Evolutionary conservation across 2,888 invertebrate species (phyloP), one percentile per base, ranked within the genome.

Genomic region (Julus scandinavius): DNA sequence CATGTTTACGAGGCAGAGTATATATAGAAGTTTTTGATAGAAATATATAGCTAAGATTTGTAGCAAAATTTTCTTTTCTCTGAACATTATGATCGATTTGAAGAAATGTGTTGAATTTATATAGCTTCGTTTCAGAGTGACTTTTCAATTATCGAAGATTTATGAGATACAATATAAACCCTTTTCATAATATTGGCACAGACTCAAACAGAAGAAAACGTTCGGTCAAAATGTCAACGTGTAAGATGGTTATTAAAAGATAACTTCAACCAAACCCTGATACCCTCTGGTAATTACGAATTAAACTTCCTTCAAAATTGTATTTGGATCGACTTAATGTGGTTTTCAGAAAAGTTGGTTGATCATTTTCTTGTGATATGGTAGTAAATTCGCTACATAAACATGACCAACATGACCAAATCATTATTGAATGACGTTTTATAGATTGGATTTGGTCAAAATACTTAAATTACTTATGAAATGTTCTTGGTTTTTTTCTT

Each of bases 191-290:
- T n/a, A n/a, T n/a, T 54, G 54, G 58, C 58, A n/a, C 58, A 63
- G 17, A n/a, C 6, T 63, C n/a, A 63, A n/a, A 63, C 5, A 4
- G 58, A 5, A 5, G n/a, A n/a, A 63, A 63, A n/a, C n/a, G 58
- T 63, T 63, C n/a, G 58, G n/a, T 63, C n/a, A 63, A 63, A 63
- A n/a, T 63, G n/a, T 63, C 6, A 63, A n/a, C 17, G n/a, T n/a
- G 6, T 29, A 63, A n/a, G 58, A 63, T n/a, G 58, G 58, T 63
- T n/a, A 63, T 63, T 63, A 63, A 63, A 63, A n/a, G 58, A 63
- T 6, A 63, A n/a, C 58, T n/a, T 63, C 58, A 63, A 63, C 58
- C 1, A n/a, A 63, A 63, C 45, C n/a, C 58, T 63, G 58, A 63
- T 3, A 5, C n/a, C 17, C 17, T 63, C n/a, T 63, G n/a, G 6